Evolutionary conservation across 2,888 invertebrate genomes (phyloP), one percentile per base, ranked within the genome.

Genomic region (Lissocephala sabroskyi): DNA sequence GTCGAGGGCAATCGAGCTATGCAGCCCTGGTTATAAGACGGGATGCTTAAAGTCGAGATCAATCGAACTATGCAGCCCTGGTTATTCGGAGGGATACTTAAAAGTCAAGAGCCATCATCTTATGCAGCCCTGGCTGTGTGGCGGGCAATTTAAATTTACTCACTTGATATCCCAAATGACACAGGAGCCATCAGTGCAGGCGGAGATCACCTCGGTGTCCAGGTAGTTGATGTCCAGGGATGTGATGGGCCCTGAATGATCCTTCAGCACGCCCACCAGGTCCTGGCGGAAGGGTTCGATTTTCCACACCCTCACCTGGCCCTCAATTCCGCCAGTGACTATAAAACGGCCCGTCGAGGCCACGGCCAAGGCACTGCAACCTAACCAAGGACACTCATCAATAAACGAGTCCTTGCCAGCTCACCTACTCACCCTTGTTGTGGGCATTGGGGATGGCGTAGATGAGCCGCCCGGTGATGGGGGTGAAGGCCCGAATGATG

Each of bases 151-250:
- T n/a, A 26, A 18, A 13, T 11, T 14, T 1, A 32, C 61, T 59
- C 80, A 94, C 94, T 88, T 84, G 14, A 97, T 86, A 79, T 96
- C 94, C 97, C 97, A 97, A 56, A 97, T 91, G 61, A 97, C 95
- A 79, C 95, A 95, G 2, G 95, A 94, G 9, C 97, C 97, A 84
- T 97, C 97, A 0, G 92, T 92, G 36, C 95, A 94, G 0, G 96
- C 92, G 75, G 95, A 95, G 11, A 95, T 92, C 0, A 95, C 94
- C 82, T 95, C 93, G 0, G 88, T 89, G 76, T 95, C 90, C 71
- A 90, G 89, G 52, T 88, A 87, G 19, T 92, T 92, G 48, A 96
- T 89, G 59, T 92, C 90, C 61, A 97, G 89, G 17, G 92, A 90
- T 0, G 95, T 92, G 49, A 97, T 92, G 0, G 93, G 91, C 7